Base-by-base conservation (phyloP, 2,888 invertebrate genomes). In the Ceramica pisi region DNA sequence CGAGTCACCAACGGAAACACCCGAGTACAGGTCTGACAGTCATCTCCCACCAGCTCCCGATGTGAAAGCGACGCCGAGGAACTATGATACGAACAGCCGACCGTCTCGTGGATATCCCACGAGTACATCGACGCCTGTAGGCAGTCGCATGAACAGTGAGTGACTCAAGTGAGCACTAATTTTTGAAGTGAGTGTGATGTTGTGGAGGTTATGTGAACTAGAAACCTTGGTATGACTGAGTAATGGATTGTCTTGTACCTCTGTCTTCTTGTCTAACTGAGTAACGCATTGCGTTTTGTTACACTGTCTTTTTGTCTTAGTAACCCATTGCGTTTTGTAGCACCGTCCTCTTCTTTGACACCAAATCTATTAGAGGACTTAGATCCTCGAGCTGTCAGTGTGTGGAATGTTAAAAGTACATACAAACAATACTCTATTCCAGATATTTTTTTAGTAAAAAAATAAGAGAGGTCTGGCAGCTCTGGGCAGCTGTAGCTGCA, bases 71-170 rank as follows among this genome's bases (percentile, higher is more conserved):
- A 92, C 55, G 82, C 75, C 51, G 85, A 83, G 64, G 89, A 89
- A 67, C 87, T 88, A 79, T 92, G 90, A 93, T 91, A 88, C 86
- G 90, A 92, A 74, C 90, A 80, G 51, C 90, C 91, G 38, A 90
- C 91, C 63, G 90, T 94, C 84, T 94, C 95, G 78, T 94, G 94
- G 94, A 95, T 95, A 75, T 95, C 95, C 48, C 95, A 94, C 86
- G 94, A 95, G 83, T 91, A 92, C 75, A 86, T 88, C 44, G 88
- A 87, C 78, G 76, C 82, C 31, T 83, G 82, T 57, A 71, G 67
- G 60, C 75, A 77, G 55, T 81, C 75, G 59, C 50, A 57, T 5
- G 84, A 84, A 74, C 81, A 80, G 71, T 84, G 70, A 44, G 0
- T 16, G 41, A 73, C 80, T 65, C 59, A n/a, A 83, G 80, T 79